Evolutionary conservation across 2,113 vertebrate genomes (phyloP).

Genomic region (Bubo scandiacus): DNA sequence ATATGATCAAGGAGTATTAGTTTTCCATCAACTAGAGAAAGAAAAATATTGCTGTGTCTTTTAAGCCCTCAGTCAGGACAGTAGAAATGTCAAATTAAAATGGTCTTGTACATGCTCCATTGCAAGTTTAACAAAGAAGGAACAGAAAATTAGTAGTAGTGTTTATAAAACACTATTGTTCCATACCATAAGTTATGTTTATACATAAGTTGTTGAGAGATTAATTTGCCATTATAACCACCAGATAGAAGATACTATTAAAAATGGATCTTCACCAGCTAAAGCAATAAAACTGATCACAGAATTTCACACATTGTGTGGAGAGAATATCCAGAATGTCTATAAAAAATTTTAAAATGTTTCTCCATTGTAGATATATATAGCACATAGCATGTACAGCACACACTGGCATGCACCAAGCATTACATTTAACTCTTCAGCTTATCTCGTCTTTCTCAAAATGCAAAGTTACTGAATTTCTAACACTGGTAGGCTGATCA

Average conservation of each 20-base stretch:
- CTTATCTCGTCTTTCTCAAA: neutral
- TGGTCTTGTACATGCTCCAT: neutral
- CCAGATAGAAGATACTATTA: neutral
- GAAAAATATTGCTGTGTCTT: neutral
- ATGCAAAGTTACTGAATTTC: neutral
- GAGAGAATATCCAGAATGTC: neutral
- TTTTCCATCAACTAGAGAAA: neutral
- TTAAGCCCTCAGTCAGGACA: neutral
- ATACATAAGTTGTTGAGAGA: neutral
- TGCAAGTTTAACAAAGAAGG: neutral
- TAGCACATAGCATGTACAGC: neutral
- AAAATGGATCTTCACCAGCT: neutral
- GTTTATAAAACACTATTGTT: neutral
- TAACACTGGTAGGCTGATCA: accelerated
- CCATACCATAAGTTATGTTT: neutral
- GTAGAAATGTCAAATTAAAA: neutral
- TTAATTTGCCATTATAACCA: neutral
- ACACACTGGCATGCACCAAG: neutral
- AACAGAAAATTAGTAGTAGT: neutral
- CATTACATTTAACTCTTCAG: neutral
- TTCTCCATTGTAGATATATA: neutral
- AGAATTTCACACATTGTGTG: neutral
- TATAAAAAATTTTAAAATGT: neutral
- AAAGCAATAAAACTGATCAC: neutral
- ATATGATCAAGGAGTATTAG: neutral